These are phyloP conservation scores for Mythimna albipuncta DNA, from an alignment of 2,888 invertebrate genomes.

Conservation along the genomic window DNA sequence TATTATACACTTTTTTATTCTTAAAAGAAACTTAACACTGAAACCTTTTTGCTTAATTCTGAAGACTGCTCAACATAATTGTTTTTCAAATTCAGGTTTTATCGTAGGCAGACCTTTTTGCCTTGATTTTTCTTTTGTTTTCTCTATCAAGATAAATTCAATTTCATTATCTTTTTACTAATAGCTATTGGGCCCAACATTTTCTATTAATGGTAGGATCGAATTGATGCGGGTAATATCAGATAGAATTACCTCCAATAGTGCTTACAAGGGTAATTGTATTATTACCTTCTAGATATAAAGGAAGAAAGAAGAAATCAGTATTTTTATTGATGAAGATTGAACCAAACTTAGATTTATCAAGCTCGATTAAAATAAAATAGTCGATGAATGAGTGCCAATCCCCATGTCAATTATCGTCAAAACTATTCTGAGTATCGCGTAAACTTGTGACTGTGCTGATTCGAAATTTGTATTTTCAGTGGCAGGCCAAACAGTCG, in stretches of 20 bases:
- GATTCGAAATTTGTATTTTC: constrained; percentile 32
- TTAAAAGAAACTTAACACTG: constrained; percentile 8
- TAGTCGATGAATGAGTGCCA: too few species aligned
- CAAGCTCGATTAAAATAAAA: neutral
- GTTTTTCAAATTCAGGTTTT: constrained; percentile 43
- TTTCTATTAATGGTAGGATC: constrained; percentile 32
- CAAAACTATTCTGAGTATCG: neutral
- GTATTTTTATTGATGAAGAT: constrained; percentile 2
- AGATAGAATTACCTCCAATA: constrained; percentile 37
- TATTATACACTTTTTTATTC: constrained; percentile 8
- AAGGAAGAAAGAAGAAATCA: neutral
- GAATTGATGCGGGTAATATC: constrained; percentile 30
- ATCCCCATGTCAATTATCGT: neutral
- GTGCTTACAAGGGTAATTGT: constrained; percentile 31
- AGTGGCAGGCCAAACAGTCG: constrained; percentile 19
- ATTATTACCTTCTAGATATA: constrained; percentile 20
- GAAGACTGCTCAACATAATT: constrained; percentile 41
- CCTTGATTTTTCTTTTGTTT: constrained; percentile 37
- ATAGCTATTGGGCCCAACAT: constrained; percentile 27
- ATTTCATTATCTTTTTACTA: constrained; percentile 51
- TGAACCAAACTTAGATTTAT: neutral
- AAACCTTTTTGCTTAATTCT: constrained; percentile 21
- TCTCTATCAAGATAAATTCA: constrained; percentile 25
- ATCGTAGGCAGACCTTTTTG: constrained; percentile 23
- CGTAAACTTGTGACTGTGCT: neutral